Percentiles rank a stretch among this genome's conserved stretches.
Conservation (phyloP, 2,888 invertebrate genomes). For the Agriopis leucophaearia region DNA sequence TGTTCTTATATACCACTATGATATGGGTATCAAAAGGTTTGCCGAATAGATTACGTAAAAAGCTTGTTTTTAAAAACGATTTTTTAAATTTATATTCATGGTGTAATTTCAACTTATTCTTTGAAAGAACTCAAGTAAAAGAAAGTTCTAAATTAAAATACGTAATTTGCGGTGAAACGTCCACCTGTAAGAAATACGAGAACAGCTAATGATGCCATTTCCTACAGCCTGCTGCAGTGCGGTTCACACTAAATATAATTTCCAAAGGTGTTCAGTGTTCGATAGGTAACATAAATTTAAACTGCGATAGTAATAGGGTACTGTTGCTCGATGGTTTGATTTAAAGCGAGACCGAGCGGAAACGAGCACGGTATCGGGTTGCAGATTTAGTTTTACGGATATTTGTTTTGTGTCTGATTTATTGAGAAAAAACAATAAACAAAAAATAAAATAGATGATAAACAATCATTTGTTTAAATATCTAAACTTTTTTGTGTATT, state of each 20-base stretch:
- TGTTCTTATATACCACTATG: no score
- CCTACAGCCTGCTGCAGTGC: constrained; percentile 76
- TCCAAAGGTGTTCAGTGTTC: constrained; percentile 76
- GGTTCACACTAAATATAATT: constrained; percentile 78
- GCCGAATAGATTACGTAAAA: no score
- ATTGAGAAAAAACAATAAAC: not conserved
- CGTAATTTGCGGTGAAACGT: constrained; percentile 74
- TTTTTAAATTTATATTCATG: no score
- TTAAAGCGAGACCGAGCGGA: constrained; percentile 67
- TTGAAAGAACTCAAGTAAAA: constrained; percentile 45
- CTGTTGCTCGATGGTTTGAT: constrained; percentile 69
- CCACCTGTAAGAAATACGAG: constrained; percentile 76
- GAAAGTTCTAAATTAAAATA: constrained; percentile 54
- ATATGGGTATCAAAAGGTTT: no score
- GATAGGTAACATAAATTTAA: constrained; percentile 82
- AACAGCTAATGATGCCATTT: constrained; percentile 83
- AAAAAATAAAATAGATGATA: no score
- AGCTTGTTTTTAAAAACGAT: no score
- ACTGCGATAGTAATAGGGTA: constrained; percentile 75
- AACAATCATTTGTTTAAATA: no score
- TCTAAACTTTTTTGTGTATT: no score
- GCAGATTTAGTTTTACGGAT: constrained; percentile 50
- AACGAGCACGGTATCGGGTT: constrained; percentile 62
- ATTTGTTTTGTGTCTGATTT: constrained; percentile 26
- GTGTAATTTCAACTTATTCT: not conserved